These are phyloP conservation scores for Lasioglossum calceatum DNA, from an alignment of 2,888 invertebrate species.

Conservation along the genomic window DNA sequence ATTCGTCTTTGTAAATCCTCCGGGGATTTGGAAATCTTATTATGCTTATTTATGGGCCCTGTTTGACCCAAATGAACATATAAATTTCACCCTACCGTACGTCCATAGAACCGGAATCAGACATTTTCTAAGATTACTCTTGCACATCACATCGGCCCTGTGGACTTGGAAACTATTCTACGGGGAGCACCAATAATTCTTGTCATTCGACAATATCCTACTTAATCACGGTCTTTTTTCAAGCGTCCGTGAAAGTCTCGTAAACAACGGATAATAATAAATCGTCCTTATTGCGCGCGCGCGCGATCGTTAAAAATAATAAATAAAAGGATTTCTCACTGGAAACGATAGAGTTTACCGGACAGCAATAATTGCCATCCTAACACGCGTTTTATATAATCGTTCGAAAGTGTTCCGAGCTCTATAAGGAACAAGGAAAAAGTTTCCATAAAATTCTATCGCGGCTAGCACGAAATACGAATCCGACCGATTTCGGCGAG, in stretches of 20 bases:
- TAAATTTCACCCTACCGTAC: not conserved
- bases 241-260: not conserved
- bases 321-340: not conserved
- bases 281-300: not conserved
- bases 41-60: not conserved
- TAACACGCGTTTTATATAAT: not conserved
- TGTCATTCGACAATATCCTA: not conserved
- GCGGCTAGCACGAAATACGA: not conserved
- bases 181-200: not conserved
- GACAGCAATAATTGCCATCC: not conserved
- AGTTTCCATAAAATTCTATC: not conserved
- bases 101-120: not conserved
- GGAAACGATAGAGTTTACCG: not conserved
- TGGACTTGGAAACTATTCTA: not conserved
- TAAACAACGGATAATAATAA: not conserved
- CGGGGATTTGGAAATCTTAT: conserved; percentile 3
- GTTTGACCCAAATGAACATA: conserved; percentile 3
- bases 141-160: not conserved
- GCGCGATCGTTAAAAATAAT: not conserved
- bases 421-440: not conserved
- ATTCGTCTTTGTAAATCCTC: conserved; percentile 5
- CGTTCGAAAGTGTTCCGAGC: not conserved
- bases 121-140: not conserved
- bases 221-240: not conserved
- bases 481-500: not conserved